Evolutionary conservation across 2,113 vertebrate species (phyloP).

Genomic region (Mustela nigripes): DNA sequence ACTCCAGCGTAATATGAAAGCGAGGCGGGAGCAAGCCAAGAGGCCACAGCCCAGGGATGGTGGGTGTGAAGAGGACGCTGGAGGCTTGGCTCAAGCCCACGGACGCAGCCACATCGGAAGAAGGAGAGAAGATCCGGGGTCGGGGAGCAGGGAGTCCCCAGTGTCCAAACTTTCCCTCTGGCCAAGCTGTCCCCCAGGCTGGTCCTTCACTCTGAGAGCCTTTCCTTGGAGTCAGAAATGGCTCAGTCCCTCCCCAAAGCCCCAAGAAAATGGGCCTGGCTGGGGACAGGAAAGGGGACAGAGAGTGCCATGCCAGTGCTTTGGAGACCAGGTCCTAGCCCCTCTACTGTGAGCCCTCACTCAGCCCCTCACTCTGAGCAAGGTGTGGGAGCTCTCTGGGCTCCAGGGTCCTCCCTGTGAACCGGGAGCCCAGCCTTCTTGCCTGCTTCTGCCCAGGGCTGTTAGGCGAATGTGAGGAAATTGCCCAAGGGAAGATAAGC

Average conservation of each 20-base stretch:
- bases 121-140: rapidly evolving
- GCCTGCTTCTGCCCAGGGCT: background rate
- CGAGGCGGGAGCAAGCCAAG: background rate
- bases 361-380: too few species aligned
- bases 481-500: rapidly evolving
- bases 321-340: background rate
- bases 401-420: too few species aligned
- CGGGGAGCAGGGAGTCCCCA: too few species aligned
- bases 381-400: rapidly evolving
- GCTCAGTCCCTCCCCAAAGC: background rate
- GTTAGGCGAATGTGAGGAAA: rapidly evolving
- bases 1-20: constrained; percentile 33
- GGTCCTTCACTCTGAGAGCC: background rate
- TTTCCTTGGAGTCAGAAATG: background rate
- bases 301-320: rapidly evolving
- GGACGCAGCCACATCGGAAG: rapidly evolving
- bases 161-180: too few species aligned
- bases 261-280: background rate
- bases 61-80: background rate
- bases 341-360: rapidly evolving
- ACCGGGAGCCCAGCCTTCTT: background rate
- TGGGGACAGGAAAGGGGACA: rapidly evolving
- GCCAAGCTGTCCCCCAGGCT: background rate
- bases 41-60: background rate
- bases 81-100: background rate